A percentile compares a stretch with the other conserved stretches of the same genome.
Conservation (phyloP, 2,797 vertebrate species). For the Crenuchus spilurus region DNA sequence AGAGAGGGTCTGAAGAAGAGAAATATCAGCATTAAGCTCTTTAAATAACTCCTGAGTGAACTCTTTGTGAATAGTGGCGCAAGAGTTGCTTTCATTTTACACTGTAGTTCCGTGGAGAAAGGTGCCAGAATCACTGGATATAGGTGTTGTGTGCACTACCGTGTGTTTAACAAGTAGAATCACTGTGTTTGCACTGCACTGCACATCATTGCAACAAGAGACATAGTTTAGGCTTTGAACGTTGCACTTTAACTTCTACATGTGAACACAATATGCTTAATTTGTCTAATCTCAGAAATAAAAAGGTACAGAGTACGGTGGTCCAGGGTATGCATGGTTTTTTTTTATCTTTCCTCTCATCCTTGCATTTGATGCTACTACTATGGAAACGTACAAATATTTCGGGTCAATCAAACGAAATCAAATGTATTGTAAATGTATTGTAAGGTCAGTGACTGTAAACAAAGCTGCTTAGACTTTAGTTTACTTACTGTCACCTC, state of each 20-base stretch:
- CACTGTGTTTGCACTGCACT: slow-evolving; percentile 31
- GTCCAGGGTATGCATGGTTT: too few relatives aligned
- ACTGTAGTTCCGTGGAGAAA: slow-evolving; percentile 19
- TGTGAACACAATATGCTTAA: slow-evolving; percentile 32
- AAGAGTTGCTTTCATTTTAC: slow-evolving; percentile 39
- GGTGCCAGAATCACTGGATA: slow-evolving; percentile 28
- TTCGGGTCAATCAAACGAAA: too few relatives aligned
- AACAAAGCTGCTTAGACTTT: too few relatives aligned
- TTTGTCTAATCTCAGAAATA: too few relatives aligned
- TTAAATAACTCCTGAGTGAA: slow-evolving; percentile 67
- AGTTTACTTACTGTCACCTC: too few relatives aligned
- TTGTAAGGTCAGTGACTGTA: too few relatives aligned
- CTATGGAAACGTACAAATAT: too few relatives aligned
- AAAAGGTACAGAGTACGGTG: too few relatives aligned
- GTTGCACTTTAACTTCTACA: slow-evolving; percentile 4
- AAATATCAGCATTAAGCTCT: slow-evolving; percentile 52
- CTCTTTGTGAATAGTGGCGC: slow-evolving; percentile 64
- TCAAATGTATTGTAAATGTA: too few relatives aligned
- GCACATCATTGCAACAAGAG: slow-evolving; percentile 21
- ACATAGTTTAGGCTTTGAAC: neutral
- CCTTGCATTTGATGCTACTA: too few relatives aligned
- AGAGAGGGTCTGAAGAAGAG: slow-evolving; percentile 38
- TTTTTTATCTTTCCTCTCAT: too few relatives aligned
- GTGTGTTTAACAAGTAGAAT: slow-evolving; percentile 27
- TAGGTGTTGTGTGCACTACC: slow-evolving; percentile 10